Evolutionary conservation across 2,797 vertebrate species (phyloP), one percentile per base, ranked within the genome.

Genomic region (Emys orbicularis): DNA sequence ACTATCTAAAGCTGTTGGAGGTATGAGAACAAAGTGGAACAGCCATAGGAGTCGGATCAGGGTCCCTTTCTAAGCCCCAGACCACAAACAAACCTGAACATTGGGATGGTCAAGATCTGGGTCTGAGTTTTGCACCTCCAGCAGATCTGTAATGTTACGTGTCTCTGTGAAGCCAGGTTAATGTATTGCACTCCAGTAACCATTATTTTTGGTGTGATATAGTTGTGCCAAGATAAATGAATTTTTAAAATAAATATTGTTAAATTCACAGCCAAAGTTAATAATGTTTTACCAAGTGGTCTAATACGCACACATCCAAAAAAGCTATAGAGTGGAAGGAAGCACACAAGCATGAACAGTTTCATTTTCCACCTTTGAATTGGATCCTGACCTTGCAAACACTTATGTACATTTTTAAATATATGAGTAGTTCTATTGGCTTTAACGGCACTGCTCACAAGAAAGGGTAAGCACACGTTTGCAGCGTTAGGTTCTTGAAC

Each of bases 11-110:
- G 21, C 57, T 90, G 61, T 77, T 25, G 18, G 25, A 54, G 49
- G 25, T 0, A 0, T 5, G 11, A 74, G 44, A 79, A 21, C 12
- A 56, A 77, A 53, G 37, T 44, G 18, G n/a, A 2, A 72, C 5
- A 34, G 15, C 23, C 18, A 41, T 41, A 41, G 4, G n/a, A 11
- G 19, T 72, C 23, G 10, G 65, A 21, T 41, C 65, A n/a, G 37
- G n/a, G 21, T 21, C n/a, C 37, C 8, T 7, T 47, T 8, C 8
- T 85, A 4, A 1, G 31, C 29, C 54, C 27, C 0, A 3, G n/a
- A 72, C 10, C n/a, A 72, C n/a, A 21, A 13, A 72, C 34, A 5
- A 21, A 23, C 9, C 65, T 37, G n/a, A 72, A 23, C n/a, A 11
- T 10, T 72, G 65, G 19, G 65, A 19, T 68, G 18, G 9, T 37